phyloP scores from a whole-genome alignment of 2,888 invertebrate species.

The Smittia sp. region DNA sequence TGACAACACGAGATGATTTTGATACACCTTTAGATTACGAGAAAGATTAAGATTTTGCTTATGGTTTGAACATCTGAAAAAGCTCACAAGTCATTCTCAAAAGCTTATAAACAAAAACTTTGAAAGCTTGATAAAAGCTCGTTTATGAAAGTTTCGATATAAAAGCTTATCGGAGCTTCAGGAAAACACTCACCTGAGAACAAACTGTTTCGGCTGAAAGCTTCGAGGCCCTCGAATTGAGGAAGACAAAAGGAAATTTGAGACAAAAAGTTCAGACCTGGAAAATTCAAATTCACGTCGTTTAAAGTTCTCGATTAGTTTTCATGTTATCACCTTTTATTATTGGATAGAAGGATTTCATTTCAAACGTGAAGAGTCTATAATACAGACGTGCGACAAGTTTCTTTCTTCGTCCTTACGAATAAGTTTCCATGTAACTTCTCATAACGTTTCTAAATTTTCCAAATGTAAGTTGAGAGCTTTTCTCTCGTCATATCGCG shows the following conservation, averaged over 20 bases:
- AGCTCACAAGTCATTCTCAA: too few species aligned
- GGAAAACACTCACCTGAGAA: background rate
- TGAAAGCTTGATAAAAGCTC: too few species aligned
- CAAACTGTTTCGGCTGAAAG: too few species aligned
- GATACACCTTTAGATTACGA: too few species aligned
- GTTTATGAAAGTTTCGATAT: background rate
- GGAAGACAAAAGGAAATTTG: too few species aligned
- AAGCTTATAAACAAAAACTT: too few species aligned
- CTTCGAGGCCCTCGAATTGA: too few species aligned
- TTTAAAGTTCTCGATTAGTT: background rate
- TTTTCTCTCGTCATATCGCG: background rate
- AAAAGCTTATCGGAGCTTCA: background rate
- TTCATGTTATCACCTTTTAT: background rate
- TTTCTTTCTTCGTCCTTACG: background rate
- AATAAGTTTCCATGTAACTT: background rate
- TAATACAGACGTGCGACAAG: background rate
- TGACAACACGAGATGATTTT: too few species aligned
- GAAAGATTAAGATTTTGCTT: too few species aligned
- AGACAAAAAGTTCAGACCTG: background rate
- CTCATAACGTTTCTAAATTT: background rate
- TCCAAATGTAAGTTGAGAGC: background rate
- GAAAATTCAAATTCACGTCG: background rate
- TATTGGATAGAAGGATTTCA: background rate
- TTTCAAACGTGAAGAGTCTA: slow-evolving; percentile 1
- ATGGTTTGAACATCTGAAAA: too few species aligned